Evolutionary conservation across 1,140 invertebrate genomes (phyloP), one percentile per base, ranked within the genome.

Genomic region (Catajapyx aquilonaris): DNA sequence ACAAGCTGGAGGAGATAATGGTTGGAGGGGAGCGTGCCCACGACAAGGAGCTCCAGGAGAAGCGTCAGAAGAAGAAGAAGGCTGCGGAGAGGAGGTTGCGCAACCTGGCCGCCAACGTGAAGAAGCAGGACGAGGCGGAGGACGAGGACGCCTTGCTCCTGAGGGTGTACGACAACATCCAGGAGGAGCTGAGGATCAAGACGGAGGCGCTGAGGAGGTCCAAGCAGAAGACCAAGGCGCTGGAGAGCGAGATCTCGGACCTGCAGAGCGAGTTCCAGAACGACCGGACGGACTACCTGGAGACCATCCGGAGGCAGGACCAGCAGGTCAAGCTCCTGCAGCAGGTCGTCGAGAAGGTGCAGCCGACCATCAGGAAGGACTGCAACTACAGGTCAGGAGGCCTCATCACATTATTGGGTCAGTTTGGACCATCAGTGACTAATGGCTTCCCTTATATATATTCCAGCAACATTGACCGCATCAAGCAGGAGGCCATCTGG

Each of bases 211-310:
- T 84, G 4, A 68, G 74, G 47, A 68, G 68, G 46, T 71, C 70
- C 44, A 65, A 74, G 46, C 59, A 69, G 42, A 77, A 76, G 66
- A 56, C 73, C 11, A 62, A 65, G 50, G 54, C 65, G 17, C 49
- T 79, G 34, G 73, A 81, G 48, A 57, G 68, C 41, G 81, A 86
- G 54, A 74, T 86, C 7, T 53, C 57, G 15, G 81, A 87, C 56
- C 55, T 87, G 1, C 79, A 84, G 45, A 66, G 73, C 28, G 81
- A 87, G 60, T 87, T 87, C 57, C 77, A 87, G 57, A 62, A 69
- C 37, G 81, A 87, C 49, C 54, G 81, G 9, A 71, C 77, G 2
- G 81, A 87, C 51, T 86, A 86, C 49, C 56, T 87, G 31, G 83
- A 87, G 52, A 80, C 81, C 2, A 83, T 87, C 30, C 55, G 81